Conservation (phyloP, 2,888 invertebrate species). For the Philereme transversata region DNA sequence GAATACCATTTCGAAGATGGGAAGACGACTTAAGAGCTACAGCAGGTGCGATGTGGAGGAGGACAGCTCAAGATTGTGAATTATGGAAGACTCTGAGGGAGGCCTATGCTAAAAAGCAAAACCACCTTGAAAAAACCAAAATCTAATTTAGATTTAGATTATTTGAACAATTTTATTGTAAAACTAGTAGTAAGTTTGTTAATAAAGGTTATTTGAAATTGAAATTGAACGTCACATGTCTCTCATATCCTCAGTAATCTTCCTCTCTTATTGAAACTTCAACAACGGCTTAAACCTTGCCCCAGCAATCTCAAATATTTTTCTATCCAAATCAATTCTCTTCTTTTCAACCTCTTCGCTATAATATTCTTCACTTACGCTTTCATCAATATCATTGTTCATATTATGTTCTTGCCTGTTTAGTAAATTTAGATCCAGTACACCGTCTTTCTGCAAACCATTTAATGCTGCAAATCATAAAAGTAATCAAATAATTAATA, state of each 20-base stretch:
- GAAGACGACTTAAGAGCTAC: background rate
- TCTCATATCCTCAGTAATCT: conserved; percentile 7
- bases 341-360: conserved; percentile 8
- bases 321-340: conserved; percentile 13
- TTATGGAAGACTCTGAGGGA: background rate
- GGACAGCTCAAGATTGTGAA: background rate
- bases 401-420: no score
- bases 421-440: no score
- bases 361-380: conserved; percentile 5
- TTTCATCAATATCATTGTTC: background rate
- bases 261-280: background rate
- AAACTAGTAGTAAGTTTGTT: no score
- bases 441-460: no score
- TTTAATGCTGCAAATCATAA: no score
- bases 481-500: no score
- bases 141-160: background rate
- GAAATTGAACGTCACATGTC: conserved; percentile 4
- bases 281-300: conserved; percentile 21
- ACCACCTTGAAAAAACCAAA: background rate
- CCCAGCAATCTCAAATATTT: conserved; percentile 21
- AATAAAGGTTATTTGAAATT: no score
- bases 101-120: background rate
- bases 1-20: background rate
- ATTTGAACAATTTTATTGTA: no score
- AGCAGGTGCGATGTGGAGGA: background rate